Conservation (phyloP, 2,113 vertebrate species). For the Cranoglanis bouderius region DNA sequence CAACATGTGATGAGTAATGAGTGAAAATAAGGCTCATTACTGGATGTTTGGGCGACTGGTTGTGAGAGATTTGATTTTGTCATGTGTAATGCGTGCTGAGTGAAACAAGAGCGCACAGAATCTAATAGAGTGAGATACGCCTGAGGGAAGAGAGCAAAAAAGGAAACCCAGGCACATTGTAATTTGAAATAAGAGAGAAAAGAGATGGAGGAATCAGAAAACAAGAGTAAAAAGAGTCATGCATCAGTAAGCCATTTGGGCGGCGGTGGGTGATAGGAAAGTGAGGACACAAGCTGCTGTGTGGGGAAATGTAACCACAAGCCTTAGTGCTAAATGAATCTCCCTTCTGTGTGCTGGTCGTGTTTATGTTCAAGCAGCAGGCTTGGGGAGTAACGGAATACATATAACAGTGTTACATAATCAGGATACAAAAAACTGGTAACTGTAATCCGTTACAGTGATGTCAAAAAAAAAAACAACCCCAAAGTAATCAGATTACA, state of each 20-base stretch:
- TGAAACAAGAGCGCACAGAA: not conserved
- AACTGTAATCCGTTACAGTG: too few species aligned
- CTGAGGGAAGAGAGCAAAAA: not conserved
- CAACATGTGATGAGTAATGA: not conserved
- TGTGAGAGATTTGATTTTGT: slow-evolving; percentile 12
- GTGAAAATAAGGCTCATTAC: slow-evolving; percentile 15
- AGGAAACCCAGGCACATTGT: not conserved
- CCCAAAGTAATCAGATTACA: too few species aligned
- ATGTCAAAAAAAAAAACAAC: too few species aligned
- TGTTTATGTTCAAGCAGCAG: not conserved
- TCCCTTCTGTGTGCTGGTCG: not conserved
- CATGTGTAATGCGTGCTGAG: slow-evolving; percentile 26
- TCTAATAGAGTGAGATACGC: slow-evolving; percentile 1
- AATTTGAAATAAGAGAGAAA: slow-evolving; percentile 8
- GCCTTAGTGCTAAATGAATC: slow-evolving; percentile 5
- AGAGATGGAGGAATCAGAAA: slow-evolving; percentile 23
- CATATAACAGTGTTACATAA: too few species aligned
- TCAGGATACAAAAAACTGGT: too few species aligned
- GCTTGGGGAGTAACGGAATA: too few species aligned
- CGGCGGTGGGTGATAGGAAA: not conserved
- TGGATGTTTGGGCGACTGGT: slow-evolving; percentile 12
- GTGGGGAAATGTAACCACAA: slow-evolving; percentile 10
- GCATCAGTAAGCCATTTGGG: not conserved
- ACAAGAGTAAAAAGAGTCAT: slow-evolving; percentile 1
- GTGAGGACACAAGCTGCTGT: slow-evolving; percentile 28